Evolutionary conservation across 2,113 vertebrate genomes (phyloP), one percentile per base, ranked within the genome.

Genomic region (Phalacrocorax carbo): DNA sequence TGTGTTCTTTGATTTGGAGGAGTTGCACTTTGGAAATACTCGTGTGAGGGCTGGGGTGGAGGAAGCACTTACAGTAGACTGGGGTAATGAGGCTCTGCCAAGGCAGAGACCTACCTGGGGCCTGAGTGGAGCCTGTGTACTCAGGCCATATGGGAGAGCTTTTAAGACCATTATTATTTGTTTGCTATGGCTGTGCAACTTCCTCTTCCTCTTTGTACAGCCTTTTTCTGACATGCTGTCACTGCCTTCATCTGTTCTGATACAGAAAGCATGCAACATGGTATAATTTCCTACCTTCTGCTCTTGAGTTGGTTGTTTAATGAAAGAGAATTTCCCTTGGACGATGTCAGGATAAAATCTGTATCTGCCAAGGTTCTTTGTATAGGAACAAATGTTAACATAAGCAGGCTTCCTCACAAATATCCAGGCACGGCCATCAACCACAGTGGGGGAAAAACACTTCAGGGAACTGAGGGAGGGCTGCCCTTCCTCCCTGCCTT

Each of bases 111-210:
- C 9, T 75, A 95, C 80, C 80, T 86, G 83, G 78, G 86, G 55
- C 72, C 77, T 55, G 72, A 88, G 95, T 42, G 77, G 64, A 60
- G 51, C 77, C 72, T 79, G 77, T 95, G 77, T 93, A 66, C 95
- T 89, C 57, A 82, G 61, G 77, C 77, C 86, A 91, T 93, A 94
- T 95, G 93, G 96, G 93, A 95, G 94, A 95, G 81, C 93, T 96
- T 93, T 96, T 96, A 96, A 95, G 81, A 93, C 61, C 89, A 79
- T 78, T 95, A 92, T 84, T 95, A 72, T 55, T 87, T 94, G 94
- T 94, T 96, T 96, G 93, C 86, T 87, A 9, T 3, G 46, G 86
- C 89, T 87, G 86, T 85, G 81, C 46, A 75, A 91, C 95, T 96
- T 96, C 95, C 86, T 89, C 78, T 96, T 97, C 77, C 89, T 91